A percentile compares a stretch with the other conserved stretches of the same genome.
Conservation (phyloP, 2,797 vertebrate genomes). For the Glyptemys insculpta region DNA sequence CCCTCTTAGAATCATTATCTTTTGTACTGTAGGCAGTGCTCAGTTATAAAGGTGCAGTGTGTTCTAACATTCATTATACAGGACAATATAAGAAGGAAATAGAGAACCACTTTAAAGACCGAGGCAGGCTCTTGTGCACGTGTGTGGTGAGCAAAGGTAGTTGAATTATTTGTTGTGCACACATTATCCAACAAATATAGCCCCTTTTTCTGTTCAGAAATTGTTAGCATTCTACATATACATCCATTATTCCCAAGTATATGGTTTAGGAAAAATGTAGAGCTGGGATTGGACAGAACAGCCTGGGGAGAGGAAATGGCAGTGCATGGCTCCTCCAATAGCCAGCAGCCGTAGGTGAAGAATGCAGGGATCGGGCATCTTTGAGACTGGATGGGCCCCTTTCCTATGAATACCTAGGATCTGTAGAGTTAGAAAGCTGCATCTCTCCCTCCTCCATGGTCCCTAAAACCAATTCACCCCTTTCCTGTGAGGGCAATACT, state of each 20-base stretch:
- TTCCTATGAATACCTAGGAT: not conserved
- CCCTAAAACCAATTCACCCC: not conserved
- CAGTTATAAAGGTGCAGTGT: accelerated
- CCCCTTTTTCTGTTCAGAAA: not conserved
- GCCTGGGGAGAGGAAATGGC: not conserved
- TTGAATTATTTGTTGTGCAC: not conserved
- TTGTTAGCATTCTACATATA: not conserved
- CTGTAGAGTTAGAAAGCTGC: not conserved
- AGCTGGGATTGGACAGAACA: no score
- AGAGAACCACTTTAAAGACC: not conserved
- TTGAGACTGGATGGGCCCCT: not conserved
- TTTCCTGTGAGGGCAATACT: not conserved
- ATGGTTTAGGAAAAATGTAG: not conserved
- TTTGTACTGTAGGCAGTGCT: accelerated
- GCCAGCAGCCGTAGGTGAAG: not conserved
- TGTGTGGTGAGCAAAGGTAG: not conserved
- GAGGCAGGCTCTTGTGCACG: not conserved
- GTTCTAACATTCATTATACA: not conserved
- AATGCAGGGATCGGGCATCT: not conserved
- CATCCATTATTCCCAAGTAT: not conserved
- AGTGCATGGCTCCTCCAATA: not conserved
- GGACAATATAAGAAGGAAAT: not conserved
- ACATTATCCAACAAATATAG: not conserved
- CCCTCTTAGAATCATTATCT: accelerated
- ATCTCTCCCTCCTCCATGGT: not conserved